Evolutionary conservation across 1,140 invertebrate genomes (phyloP), one percentile per base, ranked within the genome.

Genomic region (Pseudobourletiella spinata): DNA sequence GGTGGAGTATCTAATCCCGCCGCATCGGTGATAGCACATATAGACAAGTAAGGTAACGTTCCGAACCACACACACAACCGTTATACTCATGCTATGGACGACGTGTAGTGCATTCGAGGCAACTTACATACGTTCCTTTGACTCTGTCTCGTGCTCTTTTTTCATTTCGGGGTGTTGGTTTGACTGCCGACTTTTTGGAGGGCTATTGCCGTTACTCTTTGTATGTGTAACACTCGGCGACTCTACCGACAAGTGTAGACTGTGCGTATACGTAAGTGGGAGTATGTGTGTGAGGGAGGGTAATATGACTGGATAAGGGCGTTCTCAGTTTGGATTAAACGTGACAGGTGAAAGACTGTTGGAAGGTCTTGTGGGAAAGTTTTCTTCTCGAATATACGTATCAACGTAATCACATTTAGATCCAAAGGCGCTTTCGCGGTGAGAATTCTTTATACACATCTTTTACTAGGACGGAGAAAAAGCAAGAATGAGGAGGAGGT

Each of bases 261-360:
- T 39, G 35, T 39, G 35, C 11, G 35, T 11, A n/a, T 11, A n/a
- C 11, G 35, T 39, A n/a, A 39, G 35, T 39, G 35, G n/a, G 35
- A 11, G 35, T 11, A n/a, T 39, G 35, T 39, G 35, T 39, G 35
- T 39, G 35, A 39, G 35, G n/a, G 35, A 39, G 35, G 35, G 20
- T 11, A 22, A 22, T n/a, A 48, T 8, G 46, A 15, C 14, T 26
- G 50, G 50, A 54, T 15, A 30, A 48, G 50, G 50, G 50, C 50
- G 50, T 54, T 54, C 28, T 28, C 25, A 28, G 52, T 55, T 28
- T 32, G 52, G 29, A 55, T 55, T 55, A 55, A 55, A 55, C 52
- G 52, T 55, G 52, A 55, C 52, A 55, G 52, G 52, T 55, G 52
- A 55, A 55, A 55, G 52, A 55, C 52, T 55, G 52, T 55, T 55